Percentiles rank a stretch among this genome's conserved stretches.
phyloP scores from a whole-genome alignment of 2,888 invertebrate species.

The Apomyelois bistriatella region DNA sequence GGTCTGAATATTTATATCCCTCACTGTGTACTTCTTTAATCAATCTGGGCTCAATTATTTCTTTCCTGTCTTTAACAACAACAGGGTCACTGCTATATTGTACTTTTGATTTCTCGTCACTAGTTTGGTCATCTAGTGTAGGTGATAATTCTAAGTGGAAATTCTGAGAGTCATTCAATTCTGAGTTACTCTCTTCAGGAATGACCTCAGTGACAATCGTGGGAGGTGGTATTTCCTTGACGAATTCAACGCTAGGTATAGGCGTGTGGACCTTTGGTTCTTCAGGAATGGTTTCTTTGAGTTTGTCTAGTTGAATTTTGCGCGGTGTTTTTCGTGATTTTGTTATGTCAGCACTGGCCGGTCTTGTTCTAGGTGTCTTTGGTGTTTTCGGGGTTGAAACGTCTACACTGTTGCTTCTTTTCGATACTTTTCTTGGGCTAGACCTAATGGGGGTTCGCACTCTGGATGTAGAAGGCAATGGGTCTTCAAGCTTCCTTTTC shows the following conservation, averaged over 20 bases:
- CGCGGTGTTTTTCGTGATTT: constrained; percentile 46
- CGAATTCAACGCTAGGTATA: constrained; percentile 47
- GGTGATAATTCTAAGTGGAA: constrained; percentile 63
- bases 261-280: constrained; percentile 17
- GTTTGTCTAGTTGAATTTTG: constrained; percentile 33
- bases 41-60: constrained; percentile 45
- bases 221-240: constrained; percentile 44
- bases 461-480: constrained; percentile 52
- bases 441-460: constrained; percentile 51
- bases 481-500: constrained; percentile 42
- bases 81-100: constrained; percentile 54
- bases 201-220: constrained; percentile 46
- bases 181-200: constrained; percentile 45
- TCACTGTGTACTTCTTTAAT: constrained; percentile 50
- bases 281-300: constrained; percentile 30
- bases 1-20: constrained; percentile 52
- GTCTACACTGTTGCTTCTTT: constrained; percentile 66
- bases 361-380: constrained; percentile 56
- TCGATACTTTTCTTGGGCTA: constrained; percentile 55
- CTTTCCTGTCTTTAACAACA: constrained; percentile 43
- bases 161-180: constrained; percentile 65
- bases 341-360: constrained; percentile 61
- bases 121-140: constrained; percentile 35
- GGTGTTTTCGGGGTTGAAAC: constrained; percentile 51
- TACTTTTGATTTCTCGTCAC: constrained; percentile 28